Evolutionary conservation across 2,888 invertebrate genomes (phyloP).

Genomic region (Eulithis prunata): DNA sequence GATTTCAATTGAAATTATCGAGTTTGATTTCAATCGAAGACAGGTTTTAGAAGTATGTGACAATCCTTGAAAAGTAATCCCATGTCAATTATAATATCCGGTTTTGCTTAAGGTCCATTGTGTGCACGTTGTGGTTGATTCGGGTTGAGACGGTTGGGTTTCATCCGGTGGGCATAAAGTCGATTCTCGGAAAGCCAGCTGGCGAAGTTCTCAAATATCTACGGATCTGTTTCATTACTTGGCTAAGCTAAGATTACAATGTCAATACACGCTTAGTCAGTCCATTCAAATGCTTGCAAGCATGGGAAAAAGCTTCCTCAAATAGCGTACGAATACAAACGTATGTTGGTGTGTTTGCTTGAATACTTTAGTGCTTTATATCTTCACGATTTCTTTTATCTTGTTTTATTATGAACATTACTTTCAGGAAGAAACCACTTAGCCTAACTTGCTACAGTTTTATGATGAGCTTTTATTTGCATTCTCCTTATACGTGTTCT

Average conservation of each 20-base stretch:
- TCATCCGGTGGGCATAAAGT: conserved; percentile 61
- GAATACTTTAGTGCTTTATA: background rate
- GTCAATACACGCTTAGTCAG: conserved; percentile 67
- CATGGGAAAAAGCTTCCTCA: conserved; percentile 51
- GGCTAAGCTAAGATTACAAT: conserved; percentile 67
- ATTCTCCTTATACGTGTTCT: conserved; percentile 42
- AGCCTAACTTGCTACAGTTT: conserved; percentile 38
- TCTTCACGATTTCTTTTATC: conserved; percentile 15
- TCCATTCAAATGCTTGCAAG: conserved; percentile 54
- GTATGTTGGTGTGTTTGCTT: conserved; percentile 17
- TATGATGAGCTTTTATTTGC: conserved; percentile 46
- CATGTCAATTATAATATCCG: conserved; percentile 76
- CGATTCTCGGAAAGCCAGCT: conserved; percentile 68
- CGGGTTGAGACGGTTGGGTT: conserved; percentile 55
- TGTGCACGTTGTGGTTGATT: conserved; percentile 57
- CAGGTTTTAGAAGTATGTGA: conserved; percentile 61
- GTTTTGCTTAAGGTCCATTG: conserved; percentile 70
- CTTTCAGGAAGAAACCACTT: conserved; percentile 33
- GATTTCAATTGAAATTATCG: conserved; percentile 46
- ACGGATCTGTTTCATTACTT: conserved; percentile 49
- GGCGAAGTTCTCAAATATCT: conserved; percentile 49
- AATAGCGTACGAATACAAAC: conserved; percentile 39
- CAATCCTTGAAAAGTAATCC: conserved; percentile 62
- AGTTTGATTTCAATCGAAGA: conserved; percentile 38
- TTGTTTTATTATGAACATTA: conserved; percentile 18